Base-by-base conservation (phyloP, 1,140 invertebrate genomes). In the Drosophila prosaltans region DNA sequence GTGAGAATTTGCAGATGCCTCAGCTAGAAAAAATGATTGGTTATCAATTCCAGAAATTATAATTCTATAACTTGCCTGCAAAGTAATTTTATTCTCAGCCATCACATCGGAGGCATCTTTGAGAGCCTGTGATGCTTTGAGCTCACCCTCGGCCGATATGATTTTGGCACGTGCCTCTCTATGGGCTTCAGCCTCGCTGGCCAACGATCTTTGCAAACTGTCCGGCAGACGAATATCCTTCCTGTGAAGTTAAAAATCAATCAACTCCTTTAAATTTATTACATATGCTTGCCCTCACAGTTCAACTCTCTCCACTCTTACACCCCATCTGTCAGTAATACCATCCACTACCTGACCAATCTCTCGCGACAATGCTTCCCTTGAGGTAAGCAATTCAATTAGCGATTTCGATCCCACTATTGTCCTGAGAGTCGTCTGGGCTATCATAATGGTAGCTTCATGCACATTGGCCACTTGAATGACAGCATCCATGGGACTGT, bases 51-150 rank as follows among this genome's bases (percentile, higher is more conserved):
- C 5, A 2, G 6, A 16, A 21, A 2, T 2, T 5, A 2, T 7
- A 1, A 1, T 11, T 0, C 16, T 41, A 11, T 0, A 9, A 11
- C 36, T 58, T 64, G 97, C 94, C 92, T 99, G 98, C 26, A 99
- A 92, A 1, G 98, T 97, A 69, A 97, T 96, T 9, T 97, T 97
- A 55, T 96, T 97, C 72, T 97, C 94, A 1, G 96, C 94, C 92
- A 99, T 98, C 6, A 98, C 96, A 90, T 98, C 97, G 5, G 98
- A 97, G 0, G 98, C 98, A 92, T 98, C 97, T 91, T 96, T 97
- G 8, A 99, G 92, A 3, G 98, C 97, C 69, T 95, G 94, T 0
- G 97, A 97, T 0, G 98, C 98, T 82, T 96, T 97, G 63, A 97
- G 96, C 93, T 98, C 97, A 66, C 97, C 96, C 84, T 97, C 96